These are phyloP conservation scores for Nanorana parkeri DNA, from an alignment of 2,113 vertebrate species.

Conservation along the genomic window DNA sequence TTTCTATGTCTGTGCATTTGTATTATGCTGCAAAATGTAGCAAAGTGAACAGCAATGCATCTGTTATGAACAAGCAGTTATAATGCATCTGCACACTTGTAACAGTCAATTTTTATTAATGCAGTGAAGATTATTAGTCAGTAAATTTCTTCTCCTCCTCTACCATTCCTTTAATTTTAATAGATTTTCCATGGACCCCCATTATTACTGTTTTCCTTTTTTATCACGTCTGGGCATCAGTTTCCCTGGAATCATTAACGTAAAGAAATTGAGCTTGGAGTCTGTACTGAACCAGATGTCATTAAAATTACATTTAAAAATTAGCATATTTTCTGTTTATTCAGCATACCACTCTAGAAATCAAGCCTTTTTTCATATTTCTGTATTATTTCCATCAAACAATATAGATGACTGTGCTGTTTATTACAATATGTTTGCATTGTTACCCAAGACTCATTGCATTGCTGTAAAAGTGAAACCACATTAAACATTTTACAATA, in stretches of 20 bases:
- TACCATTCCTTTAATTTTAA: neutral
- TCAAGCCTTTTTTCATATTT: neutral
- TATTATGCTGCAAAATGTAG: no score
- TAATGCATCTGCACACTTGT: no score
- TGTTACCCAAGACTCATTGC: neutral
- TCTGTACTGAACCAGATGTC: conserved; percentile 6
- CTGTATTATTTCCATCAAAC: neutral
- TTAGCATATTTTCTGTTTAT: conserved; percentile 27
- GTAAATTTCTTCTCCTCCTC: neutral
- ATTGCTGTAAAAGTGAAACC: no score
- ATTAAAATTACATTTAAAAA: conserved; percentile 38
- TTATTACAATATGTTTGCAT: neutral
- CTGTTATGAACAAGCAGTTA: no score
- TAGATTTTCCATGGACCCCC: neutral
- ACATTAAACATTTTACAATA: no score
- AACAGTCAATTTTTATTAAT: neutral
- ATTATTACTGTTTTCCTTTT: conserved; percentile 2
- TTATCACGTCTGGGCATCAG: neutral
- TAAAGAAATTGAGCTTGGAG: neutral
- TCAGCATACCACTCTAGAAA: conserved; percentile 8
- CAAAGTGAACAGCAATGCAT: no score
- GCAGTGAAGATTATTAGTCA: neutral
- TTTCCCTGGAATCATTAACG: conserved; percentile 24
- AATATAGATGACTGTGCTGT: neutral
- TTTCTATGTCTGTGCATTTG: no score